These are phyloP conservation scores for Pavo muticus DNA, from an alignment of 2,113 vertebrate species.

Conservation along the genomic window DNA sequence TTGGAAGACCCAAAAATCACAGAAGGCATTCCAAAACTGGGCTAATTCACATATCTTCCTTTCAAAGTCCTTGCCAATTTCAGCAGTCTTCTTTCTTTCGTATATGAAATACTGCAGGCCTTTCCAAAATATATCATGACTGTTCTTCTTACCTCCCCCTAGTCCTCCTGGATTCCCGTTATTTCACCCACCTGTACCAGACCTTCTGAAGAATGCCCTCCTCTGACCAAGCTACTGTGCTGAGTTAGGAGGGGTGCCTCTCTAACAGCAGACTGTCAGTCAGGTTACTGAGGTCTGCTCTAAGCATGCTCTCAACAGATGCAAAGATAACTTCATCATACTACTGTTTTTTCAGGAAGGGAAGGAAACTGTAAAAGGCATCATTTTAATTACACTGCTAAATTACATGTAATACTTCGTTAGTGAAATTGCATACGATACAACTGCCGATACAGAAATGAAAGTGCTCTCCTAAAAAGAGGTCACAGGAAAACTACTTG, in stretches of 20 bases:
- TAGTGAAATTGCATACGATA: not conserved
- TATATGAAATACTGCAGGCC: not conserved
- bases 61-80: not conserved
- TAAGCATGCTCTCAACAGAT: not conserved
- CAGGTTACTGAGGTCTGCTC: not conserved
- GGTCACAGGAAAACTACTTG: conserved; percentile 29
- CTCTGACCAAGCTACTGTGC: not conserved
- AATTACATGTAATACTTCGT: not conserved
- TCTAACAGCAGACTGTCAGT: not conserved
- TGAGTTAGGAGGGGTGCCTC: not conserved
- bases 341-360: not conserved
- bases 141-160: not conserved
- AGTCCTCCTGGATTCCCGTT: not conserved
- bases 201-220: not conserved
- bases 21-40: not conserved
- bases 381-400: not conserved
- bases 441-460: not conserved
- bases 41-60: not conserved
- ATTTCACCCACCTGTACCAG: not conserved
- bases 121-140: not conserved
- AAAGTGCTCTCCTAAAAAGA: not conserved
- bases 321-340: not conserved
- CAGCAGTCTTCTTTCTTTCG: not conserved
- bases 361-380: not conserved
- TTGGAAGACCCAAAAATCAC: not conserved